These are phyloP conservation scores for Salpingus planirostris DNA, from an alignment of 2,888 invertebrate species.

Conservation along the genomic window DNA sequence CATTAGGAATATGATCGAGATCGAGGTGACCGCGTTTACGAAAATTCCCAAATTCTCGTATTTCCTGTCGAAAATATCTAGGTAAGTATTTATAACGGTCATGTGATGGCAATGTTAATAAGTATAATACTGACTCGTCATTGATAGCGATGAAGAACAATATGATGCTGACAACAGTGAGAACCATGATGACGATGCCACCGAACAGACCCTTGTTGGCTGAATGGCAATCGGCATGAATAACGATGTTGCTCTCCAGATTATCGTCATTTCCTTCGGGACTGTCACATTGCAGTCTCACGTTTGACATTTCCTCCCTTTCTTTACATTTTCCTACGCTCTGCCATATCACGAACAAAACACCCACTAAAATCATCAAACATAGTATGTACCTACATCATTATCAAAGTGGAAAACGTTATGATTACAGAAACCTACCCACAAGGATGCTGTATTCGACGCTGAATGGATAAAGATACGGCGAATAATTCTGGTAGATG, in stretches of 20 bases:
- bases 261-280: conserved; percentile 20
- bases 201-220: conserved; percentile 68
- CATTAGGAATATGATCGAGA: conserved; percentile 49
- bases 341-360: conserved; percentile 66
- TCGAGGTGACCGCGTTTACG: conserved; percentile 33
- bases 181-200: conserved; percentile 49
- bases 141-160: conserved; percentile 50
- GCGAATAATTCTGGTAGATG: conserved; percentile 55
- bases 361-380: conserved; percentile 47
- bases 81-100: not conserved
- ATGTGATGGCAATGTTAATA: not conserved
- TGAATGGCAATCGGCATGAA: conserved; percentile 63
- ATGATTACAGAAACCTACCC: conserved; percentile 39
- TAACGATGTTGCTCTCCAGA: conserved; percentile 31
- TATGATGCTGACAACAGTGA: conserved; percentile 51
- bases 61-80: not conserved
- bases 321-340: conserved; percentile 55
- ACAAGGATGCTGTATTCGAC: conserved; percentile 73
- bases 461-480: conserved; percentile 72
- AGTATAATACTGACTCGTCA: conserved; percentile 40
- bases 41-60: not conserved
- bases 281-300: conserved; percentile 21
- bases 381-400: conserved; percentile 1
- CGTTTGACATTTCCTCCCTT: conserved; percentile 33
- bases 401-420: not conserved